Conservation (phyloP, 1,140 invertebrate species). For the Saxidomus purpurata region DNA sequence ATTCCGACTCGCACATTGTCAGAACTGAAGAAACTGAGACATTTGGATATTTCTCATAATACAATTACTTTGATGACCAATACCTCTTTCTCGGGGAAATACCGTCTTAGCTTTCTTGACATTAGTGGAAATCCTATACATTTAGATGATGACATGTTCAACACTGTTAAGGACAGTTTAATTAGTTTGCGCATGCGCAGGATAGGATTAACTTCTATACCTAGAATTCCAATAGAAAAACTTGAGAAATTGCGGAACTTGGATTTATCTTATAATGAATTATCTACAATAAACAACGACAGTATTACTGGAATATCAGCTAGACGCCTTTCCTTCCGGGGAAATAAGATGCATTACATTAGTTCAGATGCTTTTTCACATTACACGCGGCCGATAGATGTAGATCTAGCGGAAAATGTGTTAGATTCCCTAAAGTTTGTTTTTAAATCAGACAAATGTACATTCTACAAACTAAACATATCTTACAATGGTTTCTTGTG, state of each 20-base stretch:
- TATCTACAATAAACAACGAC: constrained; percentile 25
- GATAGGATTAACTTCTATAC: constrained; percentile 27
- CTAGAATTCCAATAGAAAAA: constrained; percentile 4
- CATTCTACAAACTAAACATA: constrained; percentile 49
- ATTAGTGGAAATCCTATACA: constrained; percentile 56
- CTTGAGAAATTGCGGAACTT: not conserved
- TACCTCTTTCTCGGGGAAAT: constrained; percentile 41
- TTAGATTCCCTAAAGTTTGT: constrained; percentile 52
- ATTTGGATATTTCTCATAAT: constrained; percentile 57
- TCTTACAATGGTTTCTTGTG: constrained; percentile 59
- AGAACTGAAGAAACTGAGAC: constrained; percentile 25
- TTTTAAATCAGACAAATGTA: constrained; percentile 55
- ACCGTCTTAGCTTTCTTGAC: constrained; percentile 40
- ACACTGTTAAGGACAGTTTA: constrained; percentile 22
- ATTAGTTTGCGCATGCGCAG: constrained; percentile 41
- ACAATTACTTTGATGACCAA: constrained; percentile 20
- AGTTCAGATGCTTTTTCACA: constrained; percentile 48
- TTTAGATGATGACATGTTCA: constrained; percentile 43
- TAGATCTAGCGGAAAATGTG: constrained; percentile 49
- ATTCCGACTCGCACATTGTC: constrained; percentile 32
- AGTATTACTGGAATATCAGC: constrained; percentile 47
- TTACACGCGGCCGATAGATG: constrained; percentile 39
- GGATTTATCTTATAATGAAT: constrained; percentile 47
- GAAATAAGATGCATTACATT: constrained; percentile 47
- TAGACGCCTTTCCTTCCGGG: constrained; percentile 40